These are phyloP conservation scores for Corythoichthys intestinalis DNA, from an alignment of 2,113 vertebrate genomes.

Conservation along the genomic window DNA sequence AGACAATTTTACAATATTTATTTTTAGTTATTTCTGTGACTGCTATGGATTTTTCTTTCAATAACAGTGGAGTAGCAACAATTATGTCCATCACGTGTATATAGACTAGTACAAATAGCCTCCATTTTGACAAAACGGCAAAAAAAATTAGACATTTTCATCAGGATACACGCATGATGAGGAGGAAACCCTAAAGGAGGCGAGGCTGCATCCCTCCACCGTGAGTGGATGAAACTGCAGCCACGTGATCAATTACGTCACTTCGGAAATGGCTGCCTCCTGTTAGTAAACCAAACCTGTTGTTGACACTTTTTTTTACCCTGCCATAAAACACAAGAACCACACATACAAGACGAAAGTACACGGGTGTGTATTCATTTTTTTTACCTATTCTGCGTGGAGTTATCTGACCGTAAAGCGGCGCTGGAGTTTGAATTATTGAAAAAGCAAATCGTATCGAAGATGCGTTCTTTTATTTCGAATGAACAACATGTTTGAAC, in stretches of 20 bases:
- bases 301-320: conserved; percentile 14
- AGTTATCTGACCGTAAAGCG: not conserved
- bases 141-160: too few species aligned
- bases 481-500: not conserved
- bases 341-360: conserved; percentile 32
- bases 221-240: conserved; percentile 52
- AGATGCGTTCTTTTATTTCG: conserved; percentile 31
- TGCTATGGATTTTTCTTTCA: too few species aligned
- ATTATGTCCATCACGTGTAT: too few species aligned
- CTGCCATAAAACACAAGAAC: conserved; percentile 4
- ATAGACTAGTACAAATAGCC: too few species aligned
- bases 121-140: too few species aligned
- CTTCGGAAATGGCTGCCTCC: conserved; percentile 72
- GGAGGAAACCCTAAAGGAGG: conserved; percentile 26
- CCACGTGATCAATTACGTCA: conserved; percentile 68
- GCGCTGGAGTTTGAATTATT: not conserved
- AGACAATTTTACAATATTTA: too few species aligned
- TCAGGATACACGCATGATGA: not conserved
- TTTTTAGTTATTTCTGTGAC: too few species aligned
- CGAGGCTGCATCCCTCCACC: conserved; percentile 34
- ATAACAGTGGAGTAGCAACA: too few species aligned
- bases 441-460: not conserved
- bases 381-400: not conserved
- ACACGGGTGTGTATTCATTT: conserved; percentile 42
- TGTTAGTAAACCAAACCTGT: conserved; percentile 48